Base-by-base conservation (phyloP, 2,888 invertebrate species). In the Chymomyza caudatula region DNA sequence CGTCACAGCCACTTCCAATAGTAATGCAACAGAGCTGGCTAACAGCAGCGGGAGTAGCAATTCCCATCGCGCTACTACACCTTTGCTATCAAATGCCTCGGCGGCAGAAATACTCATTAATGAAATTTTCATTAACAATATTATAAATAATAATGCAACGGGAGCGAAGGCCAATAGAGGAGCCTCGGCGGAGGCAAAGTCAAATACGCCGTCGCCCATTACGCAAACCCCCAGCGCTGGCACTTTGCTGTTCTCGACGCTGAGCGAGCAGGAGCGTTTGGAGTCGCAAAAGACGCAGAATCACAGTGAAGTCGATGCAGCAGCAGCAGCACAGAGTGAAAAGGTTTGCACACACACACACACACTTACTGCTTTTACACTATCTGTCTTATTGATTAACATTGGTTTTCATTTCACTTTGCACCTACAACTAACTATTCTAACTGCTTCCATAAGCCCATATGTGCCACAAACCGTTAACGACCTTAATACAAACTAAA, bases 61-160 rank as follows among this genome's bases (percentile, higher is more conserved):
- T 66, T 65, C 56, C 43, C 22, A 63, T 47, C 63, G 47, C 78
- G 55, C 81, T 62, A 54, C 60, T 57, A 64, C 56, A n/a, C 77
- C 88, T 60, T 76, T 82, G 70, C 71, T 87, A 71, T 80, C 81
- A 60, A 86, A 84, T 68, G 75, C 87, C 62, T 89, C 88, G 51
- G 88, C 89, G 55, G 90, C 89, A 60, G 90, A 90, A 82, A 89
- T 89, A 78, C 81, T 89, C 70, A 89, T 90, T 70, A 89, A 89
- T 84, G 90, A 89, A 78, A 89, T 89, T 59, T 89, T 89, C 76
- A 90, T 89, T 73, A 89, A 89, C 77, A 90, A 89, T 66, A 89
- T 89, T 52, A 90, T 88, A 63, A 88, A 89, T 78, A 88, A 88
- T 63, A 89, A 89, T 77, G 74, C 73, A 23, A 74, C 68, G 44